phyloP scores from a whole-genome alignment of 1,140 invertebrate genomes.

The Scaptomyza montana region DNA sequence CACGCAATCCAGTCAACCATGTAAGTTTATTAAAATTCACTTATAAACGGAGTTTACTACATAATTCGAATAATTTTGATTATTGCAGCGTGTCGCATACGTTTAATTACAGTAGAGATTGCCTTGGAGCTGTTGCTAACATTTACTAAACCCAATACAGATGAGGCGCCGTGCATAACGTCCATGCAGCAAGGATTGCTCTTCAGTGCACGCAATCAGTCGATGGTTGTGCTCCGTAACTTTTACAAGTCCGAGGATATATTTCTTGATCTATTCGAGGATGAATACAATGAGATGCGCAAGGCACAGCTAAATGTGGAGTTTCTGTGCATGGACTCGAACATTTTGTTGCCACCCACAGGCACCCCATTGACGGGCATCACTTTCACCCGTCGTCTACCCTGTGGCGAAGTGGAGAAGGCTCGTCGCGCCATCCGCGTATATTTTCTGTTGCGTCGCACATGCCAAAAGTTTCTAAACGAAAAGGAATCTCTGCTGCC shows the following conservation, averaged over 20 bases:
- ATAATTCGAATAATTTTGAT: not conserved
- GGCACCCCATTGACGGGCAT: slow-evolving; percentile 98
- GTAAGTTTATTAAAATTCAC: slow-evolving; percentile 84
- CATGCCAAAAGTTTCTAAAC: slow-evolving; percentile 91
- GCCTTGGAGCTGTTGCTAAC: slow-evolving; percentile 90
- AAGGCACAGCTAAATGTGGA: slow-evolving; percentile 95
- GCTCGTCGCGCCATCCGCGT: slow-evolving; percentile 96
- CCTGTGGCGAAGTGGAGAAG: slow-evolving; percentile 98
- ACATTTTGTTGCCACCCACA: slow-evolving; percentile 97
- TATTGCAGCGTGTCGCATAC: slow-evolving; percentile 88
- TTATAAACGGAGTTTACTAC: not conserved
- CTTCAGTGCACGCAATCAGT: slow-evolving; percentile 91
- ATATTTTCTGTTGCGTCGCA: slow-evolving; percentile 95
- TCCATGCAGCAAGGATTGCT: slow-evolving; percentile 84
- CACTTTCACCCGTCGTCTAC: slow-evolving; percentile 96
- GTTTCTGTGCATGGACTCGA: slow-evolving; percentile 97
- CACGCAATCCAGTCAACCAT: slow-evolving; percentile 91
- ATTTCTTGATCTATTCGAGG: slow-evolving; percentile 99
- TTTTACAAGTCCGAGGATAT: slow-evolving; percentile 99
- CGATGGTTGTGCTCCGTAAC: slow-evolving; percentile 93
- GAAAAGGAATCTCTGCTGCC: slow-evolving; percentile 95
- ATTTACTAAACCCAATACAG: slow-evolving; percentile 84
- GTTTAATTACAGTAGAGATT: slow-evolving; percentile 96
- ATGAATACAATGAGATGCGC: slow-evolving; percentile 96
- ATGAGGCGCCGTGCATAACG: slow-evolving; percentile 84